Percentiles rank a stretch among this genome's conserved stretches.
Conservation (phyloP, 1,140 invertebrate species). For the Aphelinus certus region DNA sequence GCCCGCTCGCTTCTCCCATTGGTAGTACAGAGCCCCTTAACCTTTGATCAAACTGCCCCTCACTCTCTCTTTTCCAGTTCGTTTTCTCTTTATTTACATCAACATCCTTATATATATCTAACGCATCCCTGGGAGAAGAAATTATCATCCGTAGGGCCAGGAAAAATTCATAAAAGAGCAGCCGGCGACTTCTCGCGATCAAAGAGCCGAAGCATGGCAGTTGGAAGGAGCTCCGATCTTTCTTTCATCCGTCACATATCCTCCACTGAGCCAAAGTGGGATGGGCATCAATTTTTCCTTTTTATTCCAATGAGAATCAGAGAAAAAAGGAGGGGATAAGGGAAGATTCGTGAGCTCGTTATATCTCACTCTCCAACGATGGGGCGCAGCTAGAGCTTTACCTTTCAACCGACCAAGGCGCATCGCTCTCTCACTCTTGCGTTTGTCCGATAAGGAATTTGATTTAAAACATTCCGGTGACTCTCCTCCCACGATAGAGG, state of each 20-base stretch:
- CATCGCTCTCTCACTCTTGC: constrained; percentile 38
- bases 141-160: not conserved
- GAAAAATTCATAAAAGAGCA: constrained; percentile 33
- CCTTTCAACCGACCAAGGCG: constrained; percentile 47
- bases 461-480: constrained; percentile 40
- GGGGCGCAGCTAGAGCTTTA: constrained; percentile 54
- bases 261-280: not conserved
- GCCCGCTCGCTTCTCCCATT: constrained; percentile 52
- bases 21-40: constrained; percentile 30
- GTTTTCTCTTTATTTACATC: constrained; percentile 29
- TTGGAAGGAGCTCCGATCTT: not conserved
- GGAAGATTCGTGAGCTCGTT: constrained; percentile 53
- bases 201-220: constrained; percentile 8
- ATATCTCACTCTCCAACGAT: constrained; percentile 40
- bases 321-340: constrained; percentile 9
- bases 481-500: constrained; percentile 36
- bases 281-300: constrained; percentile 10
- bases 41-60: constrained; percentile 28
- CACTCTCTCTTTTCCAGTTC: constrained; percentile 27
- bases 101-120: not conserved
- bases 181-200: not conserved
- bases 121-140: not conserved
- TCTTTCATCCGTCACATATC: constrained; percentile 38
- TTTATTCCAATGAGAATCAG: not conserved
- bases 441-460: constrained; percentile 54